These are phyloP conservation scores for Mionectes macconnelli DNA, from an alignment of 2,113 vertebrate species.

Conservation along the genomic window DNA sequence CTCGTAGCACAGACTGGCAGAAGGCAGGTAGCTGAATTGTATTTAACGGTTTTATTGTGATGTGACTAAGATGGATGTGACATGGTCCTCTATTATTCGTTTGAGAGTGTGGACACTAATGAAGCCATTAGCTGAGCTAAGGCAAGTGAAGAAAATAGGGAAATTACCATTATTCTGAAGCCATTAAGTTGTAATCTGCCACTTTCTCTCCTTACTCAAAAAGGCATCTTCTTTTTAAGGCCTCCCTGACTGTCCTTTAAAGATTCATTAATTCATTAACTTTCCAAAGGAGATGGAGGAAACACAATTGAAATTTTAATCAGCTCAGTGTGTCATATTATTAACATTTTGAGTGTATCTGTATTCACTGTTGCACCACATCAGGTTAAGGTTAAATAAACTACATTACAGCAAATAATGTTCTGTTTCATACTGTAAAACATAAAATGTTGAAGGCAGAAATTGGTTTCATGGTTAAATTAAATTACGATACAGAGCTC, in stretches of 20 bases:
- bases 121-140: constrained; percentile 88
- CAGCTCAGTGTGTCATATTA: constrained; percentile 71
- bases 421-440: constrained; percentile 65
- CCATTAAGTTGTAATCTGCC: constrained; percentile 87
- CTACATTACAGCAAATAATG: constrained; percentile 64
- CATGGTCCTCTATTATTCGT: constrained; percentile 78
- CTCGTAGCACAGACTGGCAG: constrained; percentile 61
- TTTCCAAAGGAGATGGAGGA: constrained; percentile 78
- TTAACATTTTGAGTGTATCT: constrained; percentile 72
- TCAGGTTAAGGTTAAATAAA: constrained; percentile 77
- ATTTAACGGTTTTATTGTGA: constrained; percentile 85
- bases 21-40: constrained; percentile 75
- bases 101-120: constrained; percentile 82
- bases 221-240: constrained; percentile 77
- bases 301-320: constrained; percentile 79
- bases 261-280: constrained; percentile 90
- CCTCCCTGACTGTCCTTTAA: constrained; percentile 82
- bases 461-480: constrained; percentile 67
- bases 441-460: constrained; percentile 64
- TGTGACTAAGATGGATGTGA: constrained; percentile 85
- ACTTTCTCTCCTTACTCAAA: constrained; percentile 80
- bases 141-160: constrained; percentile 83
- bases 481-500: constrained; percentile 56
- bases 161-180: constrained; percentile 86
- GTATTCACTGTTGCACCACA: constrained; percentile 60